Base-by-base conservation (phyloP, 2,797 vertebrate genomes). In the Enteromius paludinosus region DNA sequence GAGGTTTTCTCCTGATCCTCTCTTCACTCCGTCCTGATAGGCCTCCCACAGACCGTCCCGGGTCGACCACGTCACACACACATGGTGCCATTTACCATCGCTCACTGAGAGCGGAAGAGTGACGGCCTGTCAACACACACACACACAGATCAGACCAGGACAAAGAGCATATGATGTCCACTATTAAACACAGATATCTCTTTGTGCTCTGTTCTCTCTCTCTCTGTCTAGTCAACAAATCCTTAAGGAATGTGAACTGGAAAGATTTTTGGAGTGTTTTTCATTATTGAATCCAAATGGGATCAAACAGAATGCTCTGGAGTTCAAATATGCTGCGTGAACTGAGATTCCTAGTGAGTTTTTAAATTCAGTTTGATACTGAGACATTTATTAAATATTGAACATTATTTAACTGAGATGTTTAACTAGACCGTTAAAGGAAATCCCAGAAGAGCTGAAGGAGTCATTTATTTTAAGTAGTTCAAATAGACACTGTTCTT, bases 1-100 rank as follows among this genome's bases (percentile, higher is more conserved):
- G 0, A 94, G 92, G 70, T 93, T 93, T 2, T 90, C 91, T 62
- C 95, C 94, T 0, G 92, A 90, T 0, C 93, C 94, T 56, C 90
- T 90, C 83, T 92, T 92, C 41, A 92, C 88, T 1, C 95, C 95
- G 5, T 96, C 94, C 87, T 94, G 93, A 85, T 95, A 96, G 41
- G 92, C 93, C 83, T 94, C 93, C 95, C 96, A 97, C 71, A 93
- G 87, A 8, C 96, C 96, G 0, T 96, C 95, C 23, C 95, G 91
- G 0, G 95, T 96, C 0, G 95, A 90, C 96, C 96, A 97, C 0
- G 95, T 95, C 83, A 96, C 93, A 78, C 96, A 96, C 49, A 97
- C 80, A 18, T 97, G 96, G 77, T 97, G 96, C 96, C 96, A 96
- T 87, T 95, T 95, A 23, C 92, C 94, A 70, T 96, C 94, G 25